Evolutionary conservation across 2,888 invertebrate genomes (phyloP).

Genomic region (Blastobasis lacticolella): DNA sequence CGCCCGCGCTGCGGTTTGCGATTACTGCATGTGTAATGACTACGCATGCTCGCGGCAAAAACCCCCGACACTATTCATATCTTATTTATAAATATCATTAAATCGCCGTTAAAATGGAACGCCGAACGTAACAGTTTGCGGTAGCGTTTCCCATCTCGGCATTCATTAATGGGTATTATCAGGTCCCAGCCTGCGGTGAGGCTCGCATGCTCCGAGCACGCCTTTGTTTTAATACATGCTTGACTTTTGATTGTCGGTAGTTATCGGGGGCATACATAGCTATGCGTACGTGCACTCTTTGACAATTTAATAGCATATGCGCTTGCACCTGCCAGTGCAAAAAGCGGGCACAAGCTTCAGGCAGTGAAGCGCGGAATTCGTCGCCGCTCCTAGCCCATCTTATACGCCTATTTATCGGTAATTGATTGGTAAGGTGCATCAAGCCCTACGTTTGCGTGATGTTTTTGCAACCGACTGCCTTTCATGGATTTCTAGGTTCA

Average conservation of each 20-base stretch:
- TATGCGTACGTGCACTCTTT: slow-evolving; percentile 58
- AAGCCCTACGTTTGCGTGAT: slow-evolving; percentile 30
- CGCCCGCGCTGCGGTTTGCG: slow-evolving; percentile 53
- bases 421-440: slow-evolving; percentile 70
- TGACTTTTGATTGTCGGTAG: slow-evolving; percentile 59
- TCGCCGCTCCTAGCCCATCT: slow-evolving; percentile 62
- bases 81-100: slow-evolving; percentile 37
- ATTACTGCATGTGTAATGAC: slow-evolving; percentile 49
- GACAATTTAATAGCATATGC: slow-evolving; percentile 74
- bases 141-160: slow-evolving; percentile 23
- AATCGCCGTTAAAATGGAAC: slow-evolving; percentile 24
- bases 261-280: slow-evolving; percentile 45
- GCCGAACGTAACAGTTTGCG: slow-evolving; percentile 37
- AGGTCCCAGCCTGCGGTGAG: slow-evolving; percentile 13
- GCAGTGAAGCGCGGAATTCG: slow-evolving; percentile 67
- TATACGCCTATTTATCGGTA: slow-evolving; percentile 67
- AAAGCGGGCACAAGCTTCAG: slow-evolving; percentile 69
- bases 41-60: slow-evolving; percentile 32
- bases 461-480: slow-evolving; percentile 41
- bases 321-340: slow-evolving; percentile 67
- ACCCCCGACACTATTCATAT: slow-evolving; percentile 32
- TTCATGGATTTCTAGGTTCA: slow-evolving; percentile 27
- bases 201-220: neutral
- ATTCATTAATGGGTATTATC: neutral
- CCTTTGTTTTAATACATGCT: slow-evolving; percentile 11